Conservation (phyloP, 2,888 invertebrate species). For the Furcula furcula region DNA sequence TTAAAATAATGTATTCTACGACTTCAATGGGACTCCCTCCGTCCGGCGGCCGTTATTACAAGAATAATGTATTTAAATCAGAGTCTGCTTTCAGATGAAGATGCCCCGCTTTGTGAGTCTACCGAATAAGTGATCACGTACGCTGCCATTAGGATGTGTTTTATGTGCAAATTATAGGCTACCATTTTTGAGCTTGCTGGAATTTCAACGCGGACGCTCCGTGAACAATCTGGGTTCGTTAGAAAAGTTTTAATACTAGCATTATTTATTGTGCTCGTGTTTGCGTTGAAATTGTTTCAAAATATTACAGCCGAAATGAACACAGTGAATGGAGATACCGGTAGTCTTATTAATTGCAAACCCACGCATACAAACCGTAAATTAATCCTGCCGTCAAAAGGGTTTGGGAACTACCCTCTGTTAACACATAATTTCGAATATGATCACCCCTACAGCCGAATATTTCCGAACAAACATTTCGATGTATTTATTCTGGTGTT, state of each 20-base stretch:
- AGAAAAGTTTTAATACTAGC: constrained; percentile 60
- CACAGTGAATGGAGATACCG: constrained; percentile 4
- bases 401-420: constrained; percentile 71
- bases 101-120: constrained; percentile 71
- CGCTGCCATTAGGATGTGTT: constrained; percentile 76
- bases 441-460: constrained; percentile 75
- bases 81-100: constrained; percentile 78
- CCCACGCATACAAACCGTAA: constrained; percentile 59
- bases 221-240: constrained; percentile 71
- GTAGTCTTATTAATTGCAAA: constrained; percentile 60
- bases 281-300: constrained; percentile 2
- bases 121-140: constrained; percentile 79
- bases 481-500: constrained; percentile 80
- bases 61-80: constrained; percentile 81
- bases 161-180: constrained; percentile 81
- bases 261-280: constrained; percentile 32
- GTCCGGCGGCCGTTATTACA: constrained; percentile 78
- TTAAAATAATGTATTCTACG: constrained; percentile 81
- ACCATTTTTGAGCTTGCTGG: constrained; percentile 72
- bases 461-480: constrained; percentile 78
- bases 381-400: constrained; percentile 75
- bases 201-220: constrained; percentile 44
- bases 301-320: constrained; percentile 3
- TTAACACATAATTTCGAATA: constrained; percentile 74
- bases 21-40: constrained; percentile 76